Percentiles rank a stretch among this genome's conserved stretches.
Evolutionary conservation across 2,888 invertebrate genomes (phyloP).

Genomic region (Tetramorium bicarinatum): DNA sequence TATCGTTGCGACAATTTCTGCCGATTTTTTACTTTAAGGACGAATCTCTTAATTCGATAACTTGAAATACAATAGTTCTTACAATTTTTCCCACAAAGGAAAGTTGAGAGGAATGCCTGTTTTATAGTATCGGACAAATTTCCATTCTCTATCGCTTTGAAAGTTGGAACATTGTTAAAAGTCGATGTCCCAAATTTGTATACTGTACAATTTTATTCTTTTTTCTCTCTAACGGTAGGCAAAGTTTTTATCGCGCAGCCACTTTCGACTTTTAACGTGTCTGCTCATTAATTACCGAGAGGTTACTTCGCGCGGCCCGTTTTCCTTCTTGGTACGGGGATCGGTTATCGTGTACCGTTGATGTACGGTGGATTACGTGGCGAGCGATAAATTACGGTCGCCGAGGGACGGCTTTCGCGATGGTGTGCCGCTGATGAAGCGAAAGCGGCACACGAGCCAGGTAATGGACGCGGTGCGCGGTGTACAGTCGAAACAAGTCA

Average conservation of each 20-base stretch:
- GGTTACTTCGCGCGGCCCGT: constrained; percentile 1
- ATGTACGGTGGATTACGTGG: constrained; percentile 34
- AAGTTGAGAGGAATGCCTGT: not conserved
- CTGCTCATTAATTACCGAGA: constrained; percentile 29
- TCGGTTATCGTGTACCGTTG: constrained; percentile 20
- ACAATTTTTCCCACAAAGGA: not conserved
- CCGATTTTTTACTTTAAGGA: not conserved
- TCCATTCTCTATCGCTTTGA: not conserved
- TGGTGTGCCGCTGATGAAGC: constrained; percentile 24
- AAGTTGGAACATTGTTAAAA: not conserved
- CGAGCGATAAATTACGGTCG: constrained; percentile 47
- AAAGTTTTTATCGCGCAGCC: constrained; percentile 27
- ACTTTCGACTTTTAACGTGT: constrained; percentile 8
- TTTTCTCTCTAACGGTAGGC: not conserved
- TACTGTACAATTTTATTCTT: no score
- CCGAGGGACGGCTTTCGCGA: constrained; percentile 22
- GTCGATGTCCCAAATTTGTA: not conserved
- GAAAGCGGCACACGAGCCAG: constrained; percentile 6
- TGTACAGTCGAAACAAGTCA: constrained; percentile 50
- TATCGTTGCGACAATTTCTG: not conserved
- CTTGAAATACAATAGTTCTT: not conserved
- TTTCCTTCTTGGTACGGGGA: constrained; percentile 12
- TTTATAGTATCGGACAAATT: not conserved
- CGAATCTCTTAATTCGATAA: not conserved
- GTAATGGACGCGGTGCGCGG: not conserved